Base-by-base conservation (phyloP, 2,888 invertebrate genomes). In the Lepidocyrtoides sp. region DNA sequence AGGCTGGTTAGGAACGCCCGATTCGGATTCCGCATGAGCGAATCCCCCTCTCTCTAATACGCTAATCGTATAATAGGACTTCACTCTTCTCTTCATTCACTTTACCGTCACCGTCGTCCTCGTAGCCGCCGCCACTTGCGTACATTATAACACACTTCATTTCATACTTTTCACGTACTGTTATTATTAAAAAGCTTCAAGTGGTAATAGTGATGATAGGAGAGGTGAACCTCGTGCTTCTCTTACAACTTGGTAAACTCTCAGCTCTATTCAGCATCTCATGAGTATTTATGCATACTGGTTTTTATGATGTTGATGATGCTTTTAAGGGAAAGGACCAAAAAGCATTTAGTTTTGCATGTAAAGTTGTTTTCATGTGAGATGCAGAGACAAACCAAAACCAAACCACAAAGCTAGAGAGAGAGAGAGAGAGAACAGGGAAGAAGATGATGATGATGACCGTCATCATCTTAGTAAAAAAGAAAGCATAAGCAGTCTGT, bases 21-120 rank as follows among this genome's bases (percentile, higher is more conserved):
- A 85, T 91, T 92, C 92, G 92, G 93, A 93, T 92, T 94, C 93
- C 94, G 94, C 94, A 93, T 94, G 94, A 93, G 94, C 93, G 93
- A 94, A 94, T 94, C 92, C 92, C 84, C 92, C 82, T 89, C 79
- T 87, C 72, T 81, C 91, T 84, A 92, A 92, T 92, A 91, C 92
- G 85, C 92, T 94, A 94, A 94, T 94, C 94, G 94, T 85, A 93
- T 94, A 93, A 93, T 92, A 87, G 92, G 92, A 91, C 92, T 92
- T 85, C 75, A 83, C 48, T 72, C 66, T 29, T n/a, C 36, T 12
- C n/a, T n/a, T 72, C 29, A 54, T 77, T 89, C 83, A 89, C 32
- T 77, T 36, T 36, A 36, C 36, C 36, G 36, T 36, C 82, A 89
- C 89, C 54, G 66, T 32, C 72, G 8, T 14, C 14, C 17, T 63